Evolutionary conservation across 2,113 vertebrate genomes (phyloP).

Genomic region (Machaerirhynchus nigripectus): DNA sequence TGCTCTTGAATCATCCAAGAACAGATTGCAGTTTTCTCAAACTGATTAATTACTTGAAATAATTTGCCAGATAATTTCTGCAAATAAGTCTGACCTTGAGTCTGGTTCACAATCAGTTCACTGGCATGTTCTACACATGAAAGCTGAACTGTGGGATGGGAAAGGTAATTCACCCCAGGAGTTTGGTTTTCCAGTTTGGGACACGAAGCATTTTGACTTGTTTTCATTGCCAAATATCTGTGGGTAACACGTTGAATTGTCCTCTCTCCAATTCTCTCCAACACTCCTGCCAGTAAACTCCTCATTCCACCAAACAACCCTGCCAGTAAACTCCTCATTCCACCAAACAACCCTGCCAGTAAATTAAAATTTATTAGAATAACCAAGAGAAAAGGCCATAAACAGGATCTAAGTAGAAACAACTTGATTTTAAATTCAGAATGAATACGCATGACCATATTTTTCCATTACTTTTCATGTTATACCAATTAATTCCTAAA

Average conservation of each 20-base stretch:
- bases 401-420: neutral
- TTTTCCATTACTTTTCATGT: neutral
- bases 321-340: neutral
- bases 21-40: neutral
- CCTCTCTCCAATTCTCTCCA: neutral
- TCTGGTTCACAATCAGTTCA: neutral
- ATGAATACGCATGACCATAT: neutral
- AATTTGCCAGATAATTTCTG: neutral
- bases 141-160: neutral
- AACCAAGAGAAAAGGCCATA: neutral
- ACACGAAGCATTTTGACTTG: neutral
- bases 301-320: neutral
- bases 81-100: neutral
- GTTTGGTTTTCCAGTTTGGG: neutral
- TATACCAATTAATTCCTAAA: neutral
- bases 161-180: neutral
- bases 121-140: fast-evolving
- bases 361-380: neutral
- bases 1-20: neutral
- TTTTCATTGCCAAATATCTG: neutral
- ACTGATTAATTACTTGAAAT: neutral
- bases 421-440: conserved; percentile 13
- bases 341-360: neutral
- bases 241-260: neutral
- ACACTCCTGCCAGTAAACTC: neutral